Conservation (phyloP, 37 sponge, comb jelly and placozoan species). For the Hexactinellida sp. region DNA sequence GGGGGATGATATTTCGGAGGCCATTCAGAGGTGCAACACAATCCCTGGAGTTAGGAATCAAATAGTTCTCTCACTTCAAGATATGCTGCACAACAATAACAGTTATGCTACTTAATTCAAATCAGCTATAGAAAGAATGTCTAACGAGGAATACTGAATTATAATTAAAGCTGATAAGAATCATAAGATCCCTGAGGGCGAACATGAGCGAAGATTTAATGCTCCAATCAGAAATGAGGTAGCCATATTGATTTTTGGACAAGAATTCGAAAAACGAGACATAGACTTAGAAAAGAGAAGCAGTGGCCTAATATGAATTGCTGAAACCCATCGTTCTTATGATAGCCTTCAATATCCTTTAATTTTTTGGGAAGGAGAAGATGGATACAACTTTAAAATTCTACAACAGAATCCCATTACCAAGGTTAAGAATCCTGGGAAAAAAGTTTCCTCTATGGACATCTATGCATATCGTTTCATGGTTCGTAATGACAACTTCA, state of each 20-base stretch:
- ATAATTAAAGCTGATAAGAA: not conserved
- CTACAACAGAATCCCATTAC: not conserved
- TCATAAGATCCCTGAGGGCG: too few species aligned
- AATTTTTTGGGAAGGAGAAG: not conserved
- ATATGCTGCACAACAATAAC: not conserved
- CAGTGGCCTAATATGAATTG: not conserved
- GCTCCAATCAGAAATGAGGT: too few species aligned
- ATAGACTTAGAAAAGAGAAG: too few species aligned
- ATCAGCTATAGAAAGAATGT: not conserved
- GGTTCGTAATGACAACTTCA: slow-evolving; percentile 2
- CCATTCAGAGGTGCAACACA: not conserved
- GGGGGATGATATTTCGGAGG: not conserved
- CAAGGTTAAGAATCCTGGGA: too few species aligned
- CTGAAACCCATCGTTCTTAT: not conserved
- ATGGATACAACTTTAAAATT: slow-evolving; percentile 5
- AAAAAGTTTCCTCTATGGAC: too few species aligned
- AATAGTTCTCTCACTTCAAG: not conserved
- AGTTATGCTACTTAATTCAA: not conserved
- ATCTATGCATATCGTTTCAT: too few species aligned
- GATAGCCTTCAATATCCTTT: not conserved
- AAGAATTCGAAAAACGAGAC: too few species aligned
- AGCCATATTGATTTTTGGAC: too few species aligned
- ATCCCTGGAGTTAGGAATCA: not conserved
- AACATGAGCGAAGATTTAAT: too few species aligned
- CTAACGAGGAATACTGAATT: not conserved